phyloP scores from a whole-genome alignment of 2,797 vertebrate genomes.

The Sebastes itinus region DNA sequence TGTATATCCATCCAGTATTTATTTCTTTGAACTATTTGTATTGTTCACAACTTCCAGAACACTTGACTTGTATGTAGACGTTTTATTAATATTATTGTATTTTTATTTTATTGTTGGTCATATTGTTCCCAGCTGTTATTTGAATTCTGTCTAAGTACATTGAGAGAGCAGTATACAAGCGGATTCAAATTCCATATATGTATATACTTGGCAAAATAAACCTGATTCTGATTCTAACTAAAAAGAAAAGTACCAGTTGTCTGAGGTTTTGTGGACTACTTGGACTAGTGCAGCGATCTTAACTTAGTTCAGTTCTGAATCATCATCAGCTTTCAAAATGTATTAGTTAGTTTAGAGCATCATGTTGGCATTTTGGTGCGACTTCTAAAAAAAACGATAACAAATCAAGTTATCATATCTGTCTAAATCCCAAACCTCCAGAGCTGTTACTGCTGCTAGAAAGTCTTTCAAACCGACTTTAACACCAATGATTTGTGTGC shows the following conservation, averaged over 20 bases:
- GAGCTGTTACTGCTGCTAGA: not conserved
- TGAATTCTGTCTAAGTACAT: too few relatives aligned
- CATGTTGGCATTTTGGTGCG: not conserved
- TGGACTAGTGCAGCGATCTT: not conserved
- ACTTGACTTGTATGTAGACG: too few relatives aligned
- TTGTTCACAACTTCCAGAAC: too few relatives aligned
- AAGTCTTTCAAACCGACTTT: not conserved
- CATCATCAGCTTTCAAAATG: not conserved
- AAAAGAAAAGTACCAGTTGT: not conserved
- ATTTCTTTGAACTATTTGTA: too few relatives aligned
- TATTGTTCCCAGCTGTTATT: too few relatives aligned
- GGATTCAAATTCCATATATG: rapidly evolving
- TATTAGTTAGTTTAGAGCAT: not conserved
- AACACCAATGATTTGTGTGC: not conserved
- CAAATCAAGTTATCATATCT: not conserved
- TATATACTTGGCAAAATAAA: too few relatives aligned
- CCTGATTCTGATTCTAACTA: not conserved
- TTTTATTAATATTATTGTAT: too few relatives aligned
- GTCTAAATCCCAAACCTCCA: not conserved
- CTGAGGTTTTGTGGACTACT: not conserved
- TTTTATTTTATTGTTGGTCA: too few relatives aligned
- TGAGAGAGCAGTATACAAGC: too few relatives aligned
- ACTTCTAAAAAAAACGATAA: not conserved
- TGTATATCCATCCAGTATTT: too few relatives aligned
- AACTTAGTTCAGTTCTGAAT: not conserved